A percentile compares a stretch with the other conserved stretches of the same genome.
Conservation (phyloP, 2,113 vertebrate genomes). For the Silurus meridionalis region DNA sequence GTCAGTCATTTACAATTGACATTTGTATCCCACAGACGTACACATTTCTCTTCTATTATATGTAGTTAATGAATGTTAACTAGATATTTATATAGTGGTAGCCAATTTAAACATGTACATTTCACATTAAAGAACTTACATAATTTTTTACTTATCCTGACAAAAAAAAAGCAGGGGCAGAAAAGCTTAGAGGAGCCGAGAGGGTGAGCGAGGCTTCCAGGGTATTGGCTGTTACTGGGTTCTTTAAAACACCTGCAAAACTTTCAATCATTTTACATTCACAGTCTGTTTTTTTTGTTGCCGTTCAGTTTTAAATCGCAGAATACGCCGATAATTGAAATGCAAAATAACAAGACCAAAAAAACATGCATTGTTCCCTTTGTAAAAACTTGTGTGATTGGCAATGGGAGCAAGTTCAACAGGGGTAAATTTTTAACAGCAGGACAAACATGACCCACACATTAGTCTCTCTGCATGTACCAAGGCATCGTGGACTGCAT, state of each 20-base stretch:
- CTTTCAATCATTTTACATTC: not conserved
- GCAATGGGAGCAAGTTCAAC: not conserved
- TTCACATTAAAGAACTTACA: not conserved
- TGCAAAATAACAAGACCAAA: not conserved
- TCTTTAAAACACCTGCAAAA: not conserved
- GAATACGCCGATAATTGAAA: not conserved
- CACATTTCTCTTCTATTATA: not conserved
- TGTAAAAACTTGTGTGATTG: not conserved
- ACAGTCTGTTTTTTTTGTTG: not conserved
- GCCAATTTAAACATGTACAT: not conserved
- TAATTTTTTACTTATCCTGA: not conserved
- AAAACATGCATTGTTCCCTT: not conserved
- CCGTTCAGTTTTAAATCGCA: not conserved
- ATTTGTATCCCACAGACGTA: too few species aligned
- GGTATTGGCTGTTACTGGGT: not conserved
- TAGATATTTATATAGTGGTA: not conserved
- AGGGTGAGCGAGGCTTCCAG: not conserved
- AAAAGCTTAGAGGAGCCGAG: not conserved
- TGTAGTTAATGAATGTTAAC: not conserved
- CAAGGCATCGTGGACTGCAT: conserved; percentile 11
- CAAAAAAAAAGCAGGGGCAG: not conserved
- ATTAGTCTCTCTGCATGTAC: conserved; percentile 24
- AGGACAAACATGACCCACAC: conserved; percentile 33
- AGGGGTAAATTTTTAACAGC: conserved; percentile 26
- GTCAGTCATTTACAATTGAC: too few species aligned